Evolutionary conservation across 2,888 invertebrate genomes (phyloP).

Genomic region (Melangyna quadrimaculata): DNA sequence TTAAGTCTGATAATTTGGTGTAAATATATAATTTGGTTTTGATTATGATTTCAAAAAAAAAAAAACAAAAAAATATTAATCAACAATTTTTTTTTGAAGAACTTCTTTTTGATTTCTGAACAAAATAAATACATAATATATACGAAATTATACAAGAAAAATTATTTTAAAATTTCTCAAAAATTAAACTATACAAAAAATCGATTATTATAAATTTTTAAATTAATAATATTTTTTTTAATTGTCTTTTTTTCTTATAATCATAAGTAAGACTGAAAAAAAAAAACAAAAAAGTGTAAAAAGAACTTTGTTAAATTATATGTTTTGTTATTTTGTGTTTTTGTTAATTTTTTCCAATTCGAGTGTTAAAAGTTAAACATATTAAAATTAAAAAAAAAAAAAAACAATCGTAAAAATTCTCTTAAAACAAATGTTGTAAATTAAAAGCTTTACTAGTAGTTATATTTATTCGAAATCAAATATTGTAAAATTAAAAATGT

Average conservation of each 20-base stretch:
- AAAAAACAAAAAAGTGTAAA: conserved; percentile 48
- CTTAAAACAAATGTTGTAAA: conserved; percentile 66
- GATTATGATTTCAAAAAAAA: neutral
- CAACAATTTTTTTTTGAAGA: neutral
- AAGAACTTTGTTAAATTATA: conserved; percentile 25
- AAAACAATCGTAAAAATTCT: conserved; percentile 45
- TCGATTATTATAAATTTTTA: conserved; percentile 14
- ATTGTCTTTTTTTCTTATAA: conserved; percentile 37
- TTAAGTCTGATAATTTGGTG: conserved; percentile 33
- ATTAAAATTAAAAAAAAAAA: conserved; percentile 1
- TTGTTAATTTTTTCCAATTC: conserved; percentile 6
- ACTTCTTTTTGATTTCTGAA: neutral
- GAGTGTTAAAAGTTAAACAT: conserved; percentile 10
- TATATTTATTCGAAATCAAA: conserved; percentile 40
- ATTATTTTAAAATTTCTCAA: neutral
- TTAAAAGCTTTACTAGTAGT: conserved; percentile 67
- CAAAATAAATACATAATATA: neutral
- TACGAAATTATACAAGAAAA: neutral
- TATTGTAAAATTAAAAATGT: neutral
- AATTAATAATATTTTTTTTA: conserved; percentile 37
- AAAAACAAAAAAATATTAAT: neutral
- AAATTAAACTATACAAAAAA: conserved; percentile 1
- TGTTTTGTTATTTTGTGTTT: neutral
- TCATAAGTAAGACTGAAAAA: conserved; percentile 67
- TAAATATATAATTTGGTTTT: neutral